Conservation (phyloP, 92 coral and sea anemone genomes). For the Zoanthus solanderi region DNA sequence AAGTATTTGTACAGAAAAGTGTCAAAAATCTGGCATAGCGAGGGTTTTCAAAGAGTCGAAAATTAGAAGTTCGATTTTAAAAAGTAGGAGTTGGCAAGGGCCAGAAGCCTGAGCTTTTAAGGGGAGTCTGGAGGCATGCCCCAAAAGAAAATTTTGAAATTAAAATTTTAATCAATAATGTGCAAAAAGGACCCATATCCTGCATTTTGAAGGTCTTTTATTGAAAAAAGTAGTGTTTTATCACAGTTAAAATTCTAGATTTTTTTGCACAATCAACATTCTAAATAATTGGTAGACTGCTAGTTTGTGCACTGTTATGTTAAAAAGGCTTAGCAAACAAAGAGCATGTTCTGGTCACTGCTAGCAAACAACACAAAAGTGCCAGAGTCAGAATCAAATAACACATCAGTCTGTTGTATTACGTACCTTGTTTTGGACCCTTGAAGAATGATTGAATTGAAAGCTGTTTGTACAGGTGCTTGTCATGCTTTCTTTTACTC, state of each 20-base stretch:
- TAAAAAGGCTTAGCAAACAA: conserved; percentile 34
- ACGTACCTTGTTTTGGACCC: conserved; percentile 27
- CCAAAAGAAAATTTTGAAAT: too few relatives aligned
- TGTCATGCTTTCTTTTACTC: conserved; percentile 26
- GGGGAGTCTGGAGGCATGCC: too few relatives aligned
- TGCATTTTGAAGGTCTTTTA: conserved; percentile 33
- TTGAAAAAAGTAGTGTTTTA: conserved; percentile 31
- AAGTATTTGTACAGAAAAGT: too few relatives aligned
- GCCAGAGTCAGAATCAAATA: not conserved
- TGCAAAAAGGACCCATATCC: not conserved
- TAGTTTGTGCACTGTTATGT: conserved; percentile 34
- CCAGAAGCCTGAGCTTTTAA: too few relatives aligned
- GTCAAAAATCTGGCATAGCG: too few relatives aligned
- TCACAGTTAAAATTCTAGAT: conserved; percentile 17
- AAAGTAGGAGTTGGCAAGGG: too few relatives aligned
- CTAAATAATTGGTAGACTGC: conserved; percentile 14
- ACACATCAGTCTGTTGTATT: conserved; percentile 5
- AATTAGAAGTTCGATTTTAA: too few relatives aligned
- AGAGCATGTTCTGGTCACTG: conserved; percentile 8
- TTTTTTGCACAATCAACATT: conserved; percentile 31
- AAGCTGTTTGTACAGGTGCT: conserved; percentile 27
- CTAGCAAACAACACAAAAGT: conserved; percentile 12
- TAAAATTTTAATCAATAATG: too few relatives aligned
- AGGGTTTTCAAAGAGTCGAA: too few relatives aligned
- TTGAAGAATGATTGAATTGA: conserved; percentile 35